These are phyloP conservation scores for Sialis fuliginosa DNA, from an alignment of 2,888 invertebrate species.

Conservation along the genomic window DNA sequence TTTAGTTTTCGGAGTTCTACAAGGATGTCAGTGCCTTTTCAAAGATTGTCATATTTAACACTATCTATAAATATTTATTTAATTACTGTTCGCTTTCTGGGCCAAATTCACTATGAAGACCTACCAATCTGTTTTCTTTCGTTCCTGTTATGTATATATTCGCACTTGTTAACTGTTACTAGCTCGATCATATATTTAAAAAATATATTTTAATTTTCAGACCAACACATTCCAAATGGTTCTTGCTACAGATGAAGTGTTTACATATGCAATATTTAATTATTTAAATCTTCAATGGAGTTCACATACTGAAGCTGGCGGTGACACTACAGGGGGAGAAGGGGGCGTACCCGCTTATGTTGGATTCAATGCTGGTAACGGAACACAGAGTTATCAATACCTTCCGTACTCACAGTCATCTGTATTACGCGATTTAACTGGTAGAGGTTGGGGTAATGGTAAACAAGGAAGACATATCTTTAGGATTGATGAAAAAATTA, in stretches of 20 bases:
- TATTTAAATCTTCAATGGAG: slow-evolving; percentile 85
- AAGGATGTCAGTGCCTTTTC: no score
- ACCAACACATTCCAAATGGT: slow-evolving; percentile 94
- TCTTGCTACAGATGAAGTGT: slow-evolving; percentile 80
- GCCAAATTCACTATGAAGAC: no score
- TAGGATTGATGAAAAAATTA: slow-evolving; percentile 85
- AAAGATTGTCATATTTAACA: no score
- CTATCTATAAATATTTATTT: no score
- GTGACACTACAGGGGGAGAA: slow-evolving; percentile 71
- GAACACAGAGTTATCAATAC: slow-evolving; percentile 76
- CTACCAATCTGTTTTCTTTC: no score
- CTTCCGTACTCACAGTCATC: slow-evolving; percentile 77
- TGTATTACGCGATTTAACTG: slow-evolving; percentile 65
- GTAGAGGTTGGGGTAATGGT: slow-evolving; percentile 73
- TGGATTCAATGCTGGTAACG: slow-evolving; percentile 94
- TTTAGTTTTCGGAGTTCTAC: no score
- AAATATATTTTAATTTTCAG: slow-evolving; percentile 25
- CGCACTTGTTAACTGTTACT: background rate
- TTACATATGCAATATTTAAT: slow-evolving; percentile 90
- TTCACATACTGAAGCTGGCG: slow-evolving; percentile 78
- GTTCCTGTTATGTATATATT: no score
- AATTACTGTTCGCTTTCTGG: no score
- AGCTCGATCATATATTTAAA: no score
- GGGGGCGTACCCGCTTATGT: slow-evolving; percentile 78
- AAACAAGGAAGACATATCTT: slow-evolving; percentile 86